phyloP scores from a whole-genome alignment of 2,888 invertebrate genomes.

The Blera fallax region DNA sequence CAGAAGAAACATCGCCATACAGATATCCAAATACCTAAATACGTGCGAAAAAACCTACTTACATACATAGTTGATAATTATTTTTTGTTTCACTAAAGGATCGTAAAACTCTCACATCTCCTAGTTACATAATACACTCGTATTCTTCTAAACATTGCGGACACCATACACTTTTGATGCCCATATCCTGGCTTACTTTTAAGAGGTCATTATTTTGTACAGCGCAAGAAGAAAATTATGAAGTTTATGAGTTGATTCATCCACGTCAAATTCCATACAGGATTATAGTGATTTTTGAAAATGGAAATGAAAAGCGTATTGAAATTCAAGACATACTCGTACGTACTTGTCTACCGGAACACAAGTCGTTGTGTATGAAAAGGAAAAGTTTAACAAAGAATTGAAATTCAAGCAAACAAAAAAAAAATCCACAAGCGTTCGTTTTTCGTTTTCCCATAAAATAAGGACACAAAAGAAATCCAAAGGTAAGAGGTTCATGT shows the following conservation, averaged over 20 bases:
- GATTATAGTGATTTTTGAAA: neutral
- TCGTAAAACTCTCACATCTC: neutral
- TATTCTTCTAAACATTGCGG: neutral
- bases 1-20: too few species aligned
- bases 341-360: neutral
- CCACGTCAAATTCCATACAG: neutral
- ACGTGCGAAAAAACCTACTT: neutral
- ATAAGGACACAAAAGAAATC: neutral
- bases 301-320: neutral
- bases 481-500: constrained; percentile 4
- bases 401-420: constrained; percentile 3
- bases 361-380: neutral
- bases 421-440: neutral
- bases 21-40: too few species aligned
- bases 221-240: neutral
- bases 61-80: neutral
- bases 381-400: neutral
- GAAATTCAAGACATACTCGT: neutral
- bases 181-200: neutral
- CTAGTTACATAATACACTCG: neutral
- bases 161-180: neutral
- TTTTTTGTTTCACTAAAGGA: neutral
- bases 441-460: neutral
- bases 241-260: neutral
- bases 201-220: neutral